A percentile compares a stretch with the other conserved stretches of the same genome.
phyloP scores from a whole-genome alignment of 53 echinoderm and acorn worm genomes.

The Echinarachnius parma region DNA sequence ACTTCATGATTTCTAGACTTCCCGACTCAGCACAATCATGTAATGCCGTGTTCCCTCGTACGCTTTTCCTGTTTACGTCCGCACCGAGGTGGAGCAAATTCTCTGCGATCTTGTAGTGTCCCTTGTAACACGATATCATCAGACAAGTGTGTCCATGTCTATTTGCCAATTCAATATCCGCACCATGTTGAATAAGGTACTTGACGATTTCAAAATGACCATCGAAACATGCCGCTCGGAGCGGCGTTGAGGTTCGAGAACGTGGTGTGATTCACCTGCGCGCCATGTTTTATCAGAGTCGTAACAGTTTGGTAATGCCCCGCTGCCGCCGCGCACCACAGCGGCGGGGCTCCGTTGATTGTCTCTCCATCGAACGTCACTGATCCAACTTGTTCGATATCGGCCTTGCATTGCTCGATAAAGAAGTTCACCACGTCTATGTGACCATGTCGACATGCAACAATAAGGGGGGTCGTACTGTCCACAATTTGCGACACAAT shows the following conservation, averaged over 20 bases:
- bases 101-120: conserved; percentile 85
- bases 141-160: conserved; percentile 98
- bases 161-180: conserved; percentile 94
- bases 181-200: conserved; percentile 84
- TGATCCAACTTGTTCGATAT: conserved; percentile 95
- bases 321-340: conserved; percentile 98
- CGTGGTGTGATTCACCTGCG: conserved; percentile 95
- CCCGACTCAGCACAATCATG: conserved; percentile 99
- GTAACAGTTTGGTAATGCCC: conserved; percentile 91
- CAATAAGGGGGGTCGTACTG: conserved; percentile 90
- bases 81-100: conserved; percentile 79
- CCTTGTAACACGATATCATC: conserved; percentile 99
- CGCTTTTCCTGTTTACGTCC: conserved; percentile 93
- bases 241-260: conserved; percentile 94
- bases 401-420: conserved; percentile 88
- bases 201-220: conserved; percentile 98
- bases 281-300: conserved; percentile 87
- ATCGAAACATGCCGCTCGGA: conserved; percentile 97
- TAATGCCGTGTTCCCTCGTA: conserved; percentile 90
- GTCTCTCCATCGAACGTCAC: conserved; percentile 99
- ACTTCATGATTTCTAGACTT: conserved; percentile 91
- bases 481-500: conserved; percentile 88
- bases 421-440: conserved; percentile 91
- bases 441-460: conserved; percentile 96
- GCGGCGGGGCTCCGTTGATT: conserved; percentile 93